Base-by-base conservation (phyloP, 1,140 invertebrate genomes). In the Anastrepha ludens region DNA sequence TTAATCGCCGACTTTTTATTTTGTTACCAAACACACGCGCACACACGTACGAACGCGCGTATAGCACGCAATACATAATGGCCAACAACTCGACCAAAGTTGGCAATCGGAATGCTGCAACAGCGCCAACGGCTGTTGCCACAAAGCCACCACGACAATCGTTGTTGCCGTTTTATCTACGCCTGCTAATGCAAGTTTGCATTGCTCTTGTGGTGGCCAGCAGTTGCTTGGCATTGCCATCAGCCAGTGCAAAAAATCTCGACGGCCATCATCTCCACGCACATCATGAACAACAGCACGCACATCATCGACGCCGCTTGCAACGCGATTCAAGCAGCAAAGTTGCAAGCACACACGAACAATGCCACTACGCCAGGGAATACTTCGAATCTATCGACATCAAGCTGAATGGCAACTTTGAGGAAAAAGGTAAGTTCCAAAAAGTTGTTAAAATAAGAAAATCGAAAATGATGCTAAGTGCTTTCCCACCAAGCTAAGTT, bases 331-430 rank as follows among this genome's bases (percentile, higher is more conserved):
- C 91, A 70, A 90, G 90, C 86, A 90, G 89, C 15, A 81, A 59
- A 15, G 85, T 70, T n/a, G 62, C 62, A 20, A 55, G 20, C 0
- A 39, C 60, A 88, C 89, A 86, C 78, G 64, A 88, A 65, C 91
- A 91, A 88, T 92, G 91, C 87, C 90, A 91, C n/a, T 86, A 88
- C 64, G 90, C 92, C 88, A 90, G 90, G 88, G 89, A 88, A 87
- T 92, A 91, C 89, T 92, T 92, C 86, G 90, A 91, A 87, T 91
- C 91, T 87, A 92, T 92, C 89, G 91, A 91, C 90, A 91, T 92
- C 87, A 89, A 90, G 87, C 88, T 90, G 90, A 90, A 88, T 88
- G 91, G 91, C 89, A 86, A 88, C 87, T 90, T 89, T 88, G 90
- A 90, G 89, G 90, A 92, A 88, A 92, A 92, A 92, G 91, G 91